Evolutionary conservation across 2,797 vertebrate species (phyloP), one percentile per base, ranked within the genome.

Genomic region (Ibycter americanus): DNA sequence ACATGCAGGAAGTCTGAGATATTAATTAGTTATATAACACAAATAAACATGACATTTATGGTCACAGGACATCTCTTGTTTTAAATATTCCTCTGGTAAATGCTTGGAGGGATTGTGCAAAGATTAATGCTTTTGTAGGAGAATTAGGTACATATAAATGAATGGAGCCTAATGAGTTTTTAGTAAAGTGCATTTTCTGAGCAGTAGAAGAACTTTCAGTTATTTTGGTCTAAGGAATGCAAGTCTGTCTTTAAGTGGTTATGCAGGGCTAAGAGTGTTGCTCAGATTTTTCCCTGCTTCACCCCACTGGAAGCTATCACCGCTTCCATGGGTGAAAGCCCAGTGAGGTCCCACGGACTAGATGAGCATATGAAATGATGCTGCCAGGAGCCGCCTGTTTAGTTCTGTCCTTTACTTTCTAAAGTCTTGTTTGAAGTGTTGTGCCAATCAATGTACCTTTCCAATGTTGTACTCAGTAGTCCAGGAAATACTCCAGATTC

Each of bases 21-120:
- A 98, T 98, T 99, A 99, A 99, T 99, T 99, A 99, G 98, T 98
- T 98, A 98, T 98, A 98, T 98, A 98, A 99, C 87, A 89, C 97
- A 98, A 98, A 98, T 97, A 98, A 98, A 98, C 80, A 51, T 97
- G 98, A 98, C 98, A 98, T 99, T 99, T 99, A 99, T 98, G 98
- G 98, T 98, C 98, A 92, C 91, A 97, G 97, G 98, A 98, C 97
- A 96, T 94, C 96, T 97, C 95, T 93, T 96, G 92, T 96, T 98
- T 97, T 97, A 97, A 97, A 96, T 96, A 97, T 93, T 96, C 42
- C 4, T 93, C 95, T 96, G 95, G 95, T 97, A 97, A 98, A 96
- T 93, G 98, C 97, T 98, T 96, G 95, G 95, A 97, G 96, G 97
- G 97, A 96, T 95, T 86, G 95, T 96, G 85, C 82, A 95, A 92